phyloP scores from a whole-genome alignment of 64 coral and sea anemone species.

The Actinia equina region DNA sequence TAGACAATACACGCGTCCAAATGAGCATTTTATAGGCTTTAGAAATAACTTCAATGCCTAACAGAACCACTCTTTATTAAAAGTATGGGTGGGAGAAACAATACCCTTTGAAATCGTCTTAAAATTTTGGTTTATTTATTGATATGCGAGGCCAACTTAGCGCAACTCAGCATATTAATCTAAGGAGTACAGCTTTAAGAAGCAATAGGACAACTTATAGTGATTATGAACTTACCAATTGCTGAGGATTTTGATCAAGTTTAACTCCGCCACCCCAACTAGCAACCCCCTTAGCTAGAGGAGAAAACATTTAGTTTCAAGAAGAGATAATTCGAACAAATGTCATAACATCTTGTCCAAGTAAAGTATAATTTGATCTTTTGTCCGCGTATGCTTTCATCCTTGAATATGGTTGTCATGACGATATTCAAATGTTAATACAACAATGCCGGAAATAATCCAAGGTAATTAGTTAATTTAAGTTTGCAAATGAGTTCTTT shows the following conservation, averaged over 20 bases:
- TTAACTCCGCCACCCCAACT: constrained; percentile 44
- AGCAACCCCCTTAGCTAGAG: constrained; percentile 49
- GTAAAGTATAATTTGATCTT: not conserved
- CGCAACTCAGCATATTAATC: no score
- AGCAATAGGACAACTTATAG: not conserved
- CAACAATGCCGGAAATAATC: constrained; percentile 11
- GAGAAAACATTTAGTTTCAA: constrained; percentile 49
- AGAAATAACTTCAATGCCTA: not conserved
- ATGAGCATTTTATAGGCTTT: constrained; percentile 1
- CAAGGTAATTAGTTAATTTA: not conserved
- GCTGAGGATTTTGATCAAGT: not conserved
- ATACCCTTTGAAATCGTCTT: not conserved
- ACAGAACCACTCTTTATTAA: not conserved
- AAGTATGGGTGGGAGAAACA: not conserved
- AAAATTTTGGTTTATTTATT: not conserved
- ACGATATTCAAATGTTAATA: constrained; percentile 37
- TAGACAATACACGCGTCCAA: not conserved
- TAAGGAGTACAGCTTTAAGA: no score
- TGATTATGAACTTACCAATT: not conserved
- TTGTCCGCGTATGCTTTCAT: not conserved
- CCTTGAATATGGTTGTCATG: constrained; percentile 20
- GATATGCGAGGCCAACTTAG: no score
- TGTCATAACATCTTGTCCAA: not conserved
- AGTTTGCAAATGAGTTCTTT: not conserved
- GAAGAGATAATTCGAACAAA: not conserved